Conservation (phyloP, 1,140 invertebrate genomes). For the Cyclargus thomasi region DNA sequence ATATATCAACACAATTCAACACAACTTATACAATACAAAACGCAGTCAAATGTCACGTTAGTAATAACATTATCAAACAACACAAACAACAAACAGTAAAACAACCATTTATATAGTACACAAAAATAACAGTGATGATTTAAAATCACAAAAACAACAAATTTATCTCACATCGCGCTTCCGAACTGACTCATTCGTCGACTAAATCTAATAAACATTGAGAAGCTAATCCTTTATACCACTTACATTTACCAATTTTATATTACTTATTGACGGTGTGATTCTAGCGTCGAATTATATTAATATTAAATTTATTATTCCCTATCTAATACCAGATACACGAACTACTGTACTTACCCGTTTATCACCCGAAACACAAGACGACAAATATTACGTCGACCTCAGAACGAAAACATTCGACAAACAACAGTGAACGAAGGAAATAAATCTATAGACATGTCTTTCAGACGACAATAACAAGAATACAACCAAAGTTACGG, state of each 20-base stretch:
- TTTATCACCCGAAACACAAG: constrained; percentile 61
- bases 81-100: constrained; percentile 16
- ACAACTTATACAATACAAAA: background rate
- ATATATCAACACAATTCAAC: background rate
- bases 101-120: constrained; percentile 20
- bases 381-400: constrained; percentile 27
- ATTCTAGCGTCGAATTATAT: constrained; percentile 49
- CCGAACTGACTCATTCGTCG: constrained; percentile 70
- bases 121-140: constrained; percentile 20
- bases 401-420: constrained; percentile 25
- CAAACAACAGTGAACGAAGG: constrained; percentile 35
- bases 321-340: constrained; percentile 63
- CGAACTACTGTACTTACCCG: constrained; percentile 60
- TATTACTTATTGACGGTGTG: constrained; percentile 52
- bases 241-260: constrained; percentile 49
- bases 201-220: constrained; percentile 74
- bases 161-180: constrained; percentile 65
- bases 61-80: constrained; percentile 18
- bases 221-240: constrained; percentile 66
- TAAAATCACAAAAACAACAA: constrained; percentile 38
- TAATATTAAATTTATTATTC: constrained; percentile 65
- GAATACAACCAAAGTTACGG: constrained; percentile 45
- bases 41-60: background rate
- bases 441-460: constrained; percentile 38
- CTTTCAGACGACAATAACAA: constrained; percentile 50